phyloP scores from a whole-genome alignment of 2,113 vertebrate species.

The Amphiprion percula region DNA sequence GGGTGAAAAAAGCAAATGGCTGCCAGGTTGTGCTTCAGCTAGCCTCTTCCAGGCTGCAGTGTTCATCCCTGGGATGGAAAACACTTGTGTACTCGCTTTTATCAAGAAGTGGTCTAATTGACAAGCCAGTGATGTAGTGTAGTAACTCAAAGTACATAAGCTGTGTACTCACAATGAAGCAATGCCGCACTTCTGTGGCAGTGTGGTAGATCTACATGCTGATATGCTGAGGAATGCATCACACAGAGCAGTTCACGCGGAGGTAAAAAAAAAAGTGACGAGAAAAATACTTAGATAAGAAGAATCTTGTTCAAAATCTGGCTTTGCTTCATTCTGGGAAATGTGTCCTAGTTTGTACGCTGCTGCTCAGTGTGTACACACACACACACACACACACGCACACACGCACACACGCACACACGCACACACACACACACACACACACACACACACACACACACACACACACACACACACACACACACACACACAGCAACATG shows the following conservation, averaged over 20 bases:
- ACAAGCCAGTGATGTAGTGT: slow-evolving; percentile 27
- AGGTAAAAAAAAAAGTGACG: slow-evolving; percentile 52
- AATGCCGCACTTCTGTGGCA: slow-evolving; percentile 39
- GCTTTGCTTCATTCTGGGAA: slow-evolving; percentile 60
- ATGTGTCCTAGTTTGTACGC: slow-evolving; percentile 71
- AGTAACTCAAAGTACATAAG: slow-evolving; percentile 29
- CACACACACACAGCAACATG: slow-evolving; percentile 1
- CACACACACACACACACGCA: slow-evolving; percentile 10
- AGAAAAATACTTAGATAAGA: slow-evolving; percentile 55
- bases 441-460: slow-evolving; percentile 5
- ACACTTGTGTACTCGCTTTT: background rate
- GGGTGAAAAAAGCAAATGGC: slow-evolving; percentile 49
- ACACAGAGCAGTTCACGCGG: slow-evolving; percentile 47
- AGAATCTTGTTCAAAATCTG: slow-evolving; percentile 45
- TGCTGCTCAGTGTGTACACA: slow-evolving; percentile 41
- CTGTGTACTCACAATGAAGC: slow-evolving; percentile 39
- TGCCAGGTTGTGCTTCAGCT: slow-evolving; percentile 36
- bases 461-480: background rate
- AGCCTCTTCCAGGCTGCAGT: slow-evolving; percentile 4
- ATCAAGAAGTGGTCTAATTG: slow-evolving; percentile 37
- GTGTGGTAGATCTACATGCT: slow-evolving; percentile 40
- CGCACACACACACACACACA: background rate
- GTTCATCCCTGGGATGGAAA: slow-evolving; percentile 27
- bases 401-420: background rate
- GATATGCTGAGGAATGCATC: slow-evolving; percentile 54